Conservation (phyloP, 2,797 vertebrate genomes). For the Scolopax bukidnonensis region DNA sequence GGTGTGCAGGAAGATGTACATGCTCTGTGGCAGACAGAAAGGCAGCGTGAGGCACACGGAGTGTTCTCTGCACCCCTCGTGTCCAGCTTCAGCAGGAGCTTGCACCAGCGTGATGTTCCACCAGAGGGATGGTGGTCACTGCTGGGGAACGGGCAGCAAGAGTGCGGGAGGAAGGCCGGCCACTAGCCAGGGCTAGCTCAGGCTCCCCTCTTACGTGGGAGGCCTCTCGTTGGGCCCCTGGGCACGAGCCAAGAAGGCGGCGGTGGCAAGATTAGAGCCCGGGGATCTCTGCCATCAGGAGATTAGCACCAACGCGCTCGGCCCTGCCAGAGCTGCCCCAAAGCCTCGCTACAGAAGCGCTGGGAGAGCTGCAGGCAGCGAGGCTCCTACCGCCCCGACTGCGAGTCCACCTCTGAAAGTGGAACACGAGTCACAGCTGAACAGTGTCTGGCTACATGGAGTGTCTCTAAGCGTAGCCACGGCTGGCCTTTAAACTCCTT, state of each 20-base stretch:
- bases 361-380: background rate
- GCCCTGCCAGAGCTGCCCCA: fast-evolving
- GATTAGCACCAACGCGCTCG: background rate
- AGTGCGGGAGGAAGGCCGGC: background rate
- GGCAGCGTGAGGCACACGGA: fast-evolving
- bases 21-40: conserved; percentile 81
- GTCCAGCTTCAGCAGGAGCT: background rate
- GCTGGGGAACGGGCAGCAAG: background rate
- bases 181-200: background rate
- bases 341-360: background rate
- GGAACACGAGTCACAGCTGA: background rate
- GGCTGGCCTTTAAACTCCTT: background rate
- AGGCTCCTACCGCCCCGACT: background rate
- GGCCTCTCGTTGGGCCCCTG: background rate
- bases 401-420: background rate
- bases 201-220: background rate
- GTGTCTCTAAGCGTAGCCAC: background rate
- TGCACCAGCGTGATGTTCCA: background rate
- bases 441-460: background rate
- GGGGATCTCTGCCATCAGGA: background rate
- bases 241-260: background rate
- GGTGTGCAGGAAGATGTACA: conserved; percentile 96
- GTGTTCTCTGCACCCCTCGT: fast-evolving
- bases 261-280: background rate
- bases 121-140: background rate